phyloP scores from a whole-genome alignment of 1,140 invertebrate genomes.

The Onthophagus taurus region DNA sequence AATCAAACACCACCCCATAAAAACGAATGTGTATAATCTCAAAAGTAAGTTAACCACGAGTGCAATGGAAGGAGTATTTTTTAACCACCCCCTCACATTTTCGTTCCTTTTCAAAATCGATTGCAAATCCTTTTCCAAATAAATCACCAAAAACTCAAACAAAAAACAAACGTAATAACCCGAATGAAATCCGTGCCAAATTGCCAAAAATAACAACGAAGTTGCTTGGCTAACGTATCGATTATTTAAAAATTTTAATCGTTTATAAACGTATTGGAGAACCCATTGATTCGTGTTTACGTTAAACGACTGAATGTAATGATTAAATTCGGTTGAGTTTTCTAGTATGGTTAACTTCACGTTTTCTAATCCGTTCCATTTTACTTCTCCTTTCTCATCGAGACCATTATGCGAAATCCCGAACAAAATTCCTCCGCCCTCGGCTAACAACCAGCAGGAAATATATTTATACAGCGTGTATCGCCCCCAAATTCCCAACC shows the following conservation, averaged over 20 bases:
- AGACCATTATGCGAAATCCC: constrained; percentile 75
- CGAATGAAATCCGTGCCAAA: constrained; percentile 88
- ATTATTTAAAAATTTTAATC: constrained; percentile 82
- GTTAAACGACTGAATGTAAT: constrained; percentile 84
- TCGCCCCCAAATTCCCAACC: constrained; percentile 76
- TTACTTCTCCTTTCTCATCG: constrained; percentile 46
- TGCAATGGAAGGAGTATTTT: constrained; percentile 29
- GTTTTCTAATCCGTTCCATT: constrained; percentile 83
- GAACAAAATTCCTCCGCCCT: constrained; percentile 60
- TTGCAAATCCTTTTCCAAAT: constrained; percentile 69
- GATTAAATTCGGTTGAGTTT: constrained; percentile 66
- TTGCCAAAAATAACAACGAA: constrained; percentile 75
- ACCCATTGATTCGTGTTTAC: constrained; percentile 91
- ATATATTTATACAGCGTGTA: constrained; percentile 83
- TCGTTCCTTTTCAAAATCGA: constrained; percentile 43
- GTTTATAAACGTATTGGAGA: constrained; percentile 84
- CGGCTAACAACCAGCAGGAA: constrained; percentile 81
- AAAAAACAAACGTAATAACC: constrained; percentile 90
- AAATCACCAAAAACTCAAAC: constrained; percentile 83
- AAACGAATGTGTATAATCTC: constrained; percentile 67
- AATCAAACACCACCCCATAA: constrained; percentile 77
- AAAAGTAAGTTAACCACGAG: constrained; percentile 47
- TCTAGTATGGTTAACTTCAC: constrained; percentile 70
- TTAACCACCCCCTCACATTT: constrained; percentile 40
- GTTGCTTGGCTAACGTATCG: constrained; percentile 71